phyloP scores from a whole-genome alignment of 2,113 vertebrate species.

The Pelecanoides urinatrix region DNA sequence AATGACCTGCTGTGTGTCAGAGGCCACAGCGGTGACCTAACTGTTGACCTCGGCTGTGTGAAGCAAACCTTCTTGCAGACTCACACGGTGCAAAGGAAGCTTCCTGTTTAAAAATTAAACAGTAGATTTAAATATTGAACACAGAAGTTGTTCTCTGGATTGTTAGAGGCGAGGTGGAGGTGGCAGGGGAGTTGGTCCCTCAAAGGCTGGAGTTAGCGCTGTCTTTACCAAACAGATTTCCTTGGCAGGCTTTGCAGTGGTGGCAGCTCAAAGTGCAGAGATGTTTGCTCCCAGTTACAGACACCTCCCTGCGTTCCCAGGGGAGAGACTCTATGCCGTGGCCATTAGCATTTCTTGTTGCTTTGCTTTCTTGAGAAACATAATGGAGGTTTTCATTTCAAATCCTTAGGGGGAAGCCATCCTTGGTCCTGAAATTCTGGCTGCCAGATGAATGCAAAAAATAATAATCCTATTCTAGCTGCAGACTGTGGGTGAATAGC shows the following conservation, averaged over 20 bases:
- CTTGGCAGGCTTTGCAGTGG: neutral
- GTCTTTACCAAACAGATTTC: neutral
- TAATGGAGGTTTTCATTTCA: constrained; percentile 20
- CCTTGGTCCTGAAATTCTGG: neutral
- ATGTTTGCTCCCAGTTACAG: neutral
- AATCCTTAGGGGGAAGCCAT: neutral
- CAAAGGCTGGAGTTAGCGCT: neutral
- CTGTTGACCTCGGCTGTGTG: neutral
- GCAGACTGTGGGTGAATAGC: neutral
- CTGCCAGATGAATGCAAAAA: constrained; percentile 15
- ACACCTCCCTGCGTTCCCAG: neutral
- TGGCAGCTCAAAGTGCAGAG: neutral
- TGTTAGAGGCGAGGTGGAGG: neutral
- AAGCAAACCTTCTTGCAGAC: neutral
- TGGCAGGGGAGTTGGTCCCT: neutral
- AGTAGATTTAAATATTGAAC: constrained; percentile 14
- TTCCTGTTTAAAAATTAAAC: constrained; percentile 29
- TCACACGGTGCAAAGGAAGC: neutral
- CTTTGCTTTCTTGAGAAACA: constrained; percentile 1
- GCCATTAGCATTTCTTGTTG: constrained; percentile 14
- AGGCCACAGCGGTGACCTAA: neutral
- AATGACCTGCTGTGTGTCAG: neutral
- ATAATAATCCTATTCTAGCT: neutral
- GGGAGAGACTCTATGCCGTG: neutral
- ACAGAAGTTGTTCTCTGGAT: neutral